Evolutionary conservation across 2,888 invertebrate genomes (phyloP).

Genomic region (Notodonta ziczac): DNA sequence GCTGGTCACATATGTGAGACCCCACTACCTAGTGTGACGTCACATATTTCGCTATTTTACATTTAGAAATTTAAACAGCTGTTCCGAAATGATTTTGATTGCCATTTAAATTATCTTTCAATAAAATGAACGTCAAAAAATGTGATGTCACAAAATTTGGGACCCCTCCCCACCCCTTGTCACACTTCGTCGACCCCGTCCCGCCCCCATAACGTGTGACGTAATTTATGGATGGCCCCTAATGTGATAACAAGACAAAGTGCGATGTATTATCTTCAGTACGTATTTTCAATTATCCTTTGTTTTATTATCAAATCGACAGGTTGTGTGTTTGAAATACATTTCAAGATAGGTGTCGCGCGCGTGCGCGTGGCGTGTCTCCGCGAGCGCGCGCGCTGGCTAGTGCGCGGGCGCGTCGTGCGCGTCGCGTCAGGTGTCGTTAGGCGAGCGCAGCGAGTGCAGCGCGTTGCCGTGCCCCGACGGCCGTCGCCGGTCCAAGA

Average conservation of each 20-base stretch:
- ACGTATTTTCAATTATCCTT: background rate
- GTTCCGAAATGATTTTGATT: too few species aligned
- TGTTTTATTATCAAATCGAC: background rate
- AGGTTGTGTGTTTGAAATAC: background rate
- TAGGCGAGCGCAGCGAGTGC: constrained; percentile 68
- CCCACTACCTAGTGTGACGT: too few species aligned
- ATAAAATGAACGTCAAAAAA: too few species aligned
- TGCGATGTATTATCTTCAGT: background rate
- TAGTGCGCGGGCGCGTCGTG: constrained; percentile 12
- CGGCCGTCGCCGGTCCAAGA: constrained; percentile 76
- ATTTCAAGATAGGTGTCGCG: constrained; percentile 7
- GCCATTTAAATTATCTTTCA: too few species aligned
- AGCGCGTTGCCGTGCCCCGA: constrained; percentile 69
- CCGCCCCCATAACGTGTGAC: too few species aligned
- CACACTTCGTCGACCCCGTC: too few species aligned
- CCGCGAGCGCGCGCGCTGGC: constrained; percentile 11
- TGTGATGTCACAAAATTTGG: too few species aligned
- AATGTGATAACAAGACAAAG: background rate
- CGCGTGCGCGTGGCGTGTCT: constrained; percentile 2
- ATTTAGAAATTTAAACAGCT: too few species aligned
- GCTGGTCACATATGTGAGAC: too few species aligned
- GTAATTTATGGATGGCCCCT: too few species aligned
- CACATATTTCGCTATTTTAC: too few species aligned
- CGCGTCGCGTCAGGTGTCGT: constrained; percentile 64
- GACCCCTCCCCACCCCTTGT: too few species aligned